Percentiles rank a stretch among this genome's conserved stretches.
Conservation (phyloP, 2,888 invertebrate genomes). For the Acanthosepion pharaonis region DNA sequence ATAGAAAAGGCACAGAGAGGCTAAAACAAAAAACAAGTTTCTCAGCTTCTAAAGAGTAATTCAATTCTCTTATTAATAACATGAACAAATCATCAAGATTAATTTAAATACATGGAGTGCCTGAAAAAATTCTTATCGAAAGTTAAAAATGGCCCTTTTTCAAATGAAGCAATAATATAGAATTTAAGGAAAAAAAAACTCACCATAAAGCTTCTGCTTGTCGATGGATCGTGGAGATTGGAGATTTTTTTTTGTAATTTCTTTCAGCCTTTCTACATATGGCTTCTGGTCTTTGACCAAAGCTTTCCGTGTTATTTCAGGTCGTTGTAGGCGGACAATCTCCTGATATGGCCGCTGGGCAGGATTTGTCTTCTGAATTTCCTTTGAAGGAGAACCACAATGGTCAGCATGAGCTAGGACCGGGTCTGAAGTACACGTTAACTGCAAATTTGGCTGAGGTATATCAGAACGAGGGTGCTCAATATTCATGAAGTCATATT, state of each 20-base stretch:
- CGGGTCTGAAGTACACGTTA: background rate
- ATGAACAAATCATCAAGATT: no score
- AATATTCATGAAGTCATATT: background rate
- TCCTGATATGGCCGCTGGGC: constrained; percentile 51
- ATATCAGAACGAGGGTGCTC: constrained; percentile 14
- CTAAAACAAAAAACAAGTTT: no score
- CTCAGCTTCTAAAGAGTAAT: no score
- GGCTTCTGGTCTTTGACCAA: constrained; percentile 51
- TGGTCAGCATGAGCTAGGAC: background rate
- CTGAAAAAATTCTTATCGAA: background rate
- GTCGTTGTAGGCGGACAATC: constrained; percentile 69
- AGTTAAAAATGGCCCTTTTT: background rate
- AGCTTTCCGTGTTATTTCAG: constrained; percentile 67
- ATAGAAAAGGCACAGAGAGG: no score
- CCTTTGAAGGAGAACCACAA: constrained; percentile 45
- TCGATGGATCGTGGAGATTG: constrained; percentile 49
- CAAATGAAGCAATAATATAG: background rate
- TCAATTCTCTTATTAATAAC: no score
- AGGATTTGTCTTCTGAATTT: constrained; percentile 47
- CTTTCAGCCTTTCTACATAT: constrained; percentile 51
- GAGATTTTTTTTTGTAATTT: constrained; percentile 50
- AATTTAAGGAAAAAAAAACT: background rate
- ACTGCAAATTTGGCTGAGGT: background rate
- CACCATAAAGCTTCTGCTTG: constrained; percentile 41
- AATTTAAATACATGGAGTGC: no score